Conservation (phyloP, 2,888 invertebrate genomes). For the Amorpha juglandis region DNA sequence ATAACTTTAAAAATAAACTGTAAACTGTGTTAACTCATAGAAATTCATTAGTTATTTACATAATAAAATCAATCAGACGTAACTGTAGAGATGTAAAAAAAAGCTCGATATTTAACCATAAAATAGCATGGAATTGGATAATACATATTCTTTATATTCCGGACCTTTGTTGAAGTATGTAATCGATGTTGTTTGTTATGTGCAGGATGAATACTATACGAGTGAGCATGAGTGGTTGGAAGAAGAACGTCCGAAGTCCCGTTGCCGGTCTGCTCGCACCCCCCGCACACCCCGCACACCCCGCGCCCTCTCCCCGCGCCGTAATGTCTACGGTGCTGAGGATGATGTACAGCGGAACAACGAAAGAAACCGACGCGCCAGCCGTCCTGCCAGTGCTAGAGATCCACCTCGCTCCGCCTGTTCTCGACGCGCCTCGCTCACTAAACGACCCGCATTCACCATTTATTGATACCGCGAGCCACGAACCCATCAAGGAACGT, state of each 20-base stretch:
- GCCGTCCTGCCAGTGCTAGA: constrained; percentile 66
- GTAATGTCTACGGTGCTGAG: constrained; percentile 50
- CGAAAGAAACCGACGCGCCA: constrained; percentile 62
- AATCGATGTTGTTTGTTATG: constrained; percentile 34
- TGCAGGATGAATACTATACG: constrained; percentile 71
- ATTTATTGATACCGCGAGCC: constrained; percentile 56
- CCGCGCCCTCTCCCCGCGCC: constrained; percentile 59
- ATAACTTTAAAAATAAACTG: no score
- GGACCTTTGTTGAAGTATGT: constrained; percentile 21
- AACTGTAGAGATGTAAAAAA: neutral
- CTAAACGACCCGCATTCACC: constrained; percentile 76
- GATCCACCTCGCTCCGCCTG: constrained; percentile 63
- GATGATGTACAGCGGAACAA: constrained; percentile 60
- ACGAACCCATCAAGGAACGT: neutral
- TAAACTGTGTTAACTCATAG: no score
- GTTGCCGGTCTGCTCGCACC: constrained; percentile 68
- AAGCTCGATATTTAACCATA: neutral
- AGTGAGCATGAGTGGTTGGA: constrained; percentile 65
- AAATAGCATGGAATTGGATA: neutral
- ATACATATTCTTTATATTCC: neutral
- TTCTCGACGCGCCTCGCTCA: constrained; percentile 65
- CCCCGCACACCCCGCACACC: constrained; percentile 61
- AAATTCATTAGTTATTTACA: neutral
- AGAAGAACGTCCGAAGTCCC: constrained; percentile 64
- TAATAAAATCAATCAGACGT: neutral